Conservation (phyloP, 2,888 invertebrate species). For the Cataglyphis rosenhaueri region DNA sequence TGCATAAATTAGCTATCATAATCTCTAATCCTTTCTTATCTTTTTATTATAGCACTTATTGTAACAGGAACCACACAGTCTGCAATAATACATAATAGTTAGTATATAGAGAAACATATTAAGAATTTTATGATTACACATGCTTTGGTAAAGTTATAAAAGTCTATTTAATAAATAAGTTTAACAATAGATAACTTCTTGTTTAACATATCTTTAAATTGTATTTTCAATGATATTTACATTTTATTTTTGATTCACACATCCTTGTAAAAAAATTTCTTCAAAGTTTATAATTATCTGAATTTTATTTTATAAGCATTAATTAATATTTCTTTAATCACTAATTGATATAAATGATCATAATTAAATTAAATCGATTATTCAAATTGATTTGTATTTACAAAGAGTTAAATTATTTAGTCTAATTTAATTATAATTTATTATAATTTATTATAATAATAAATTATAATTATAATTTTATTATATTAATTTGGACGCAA, state of each 20-base stretch:
- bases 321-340: background rate
- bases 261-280: background rate
- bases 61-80: constrained; percentile 9
- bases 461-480: background rate
- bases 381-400: background rate
- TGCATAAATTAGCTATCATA: background rate
- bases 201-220: background rate
- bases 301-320: background rate
- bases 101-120: background rate
- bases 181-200: background rate
- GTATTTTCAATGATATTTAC: background rate
- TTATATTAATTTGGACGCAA: background rate
- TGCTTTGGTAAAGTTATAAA: constrained; percentile 22
- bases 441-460: no score
- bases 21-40: constrained; percentile 8
- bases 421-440: background rate
- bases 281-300: background rate
- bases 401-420: background rate
- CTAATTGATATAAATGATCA: background rate
- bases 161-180: constrained; percentile 18
- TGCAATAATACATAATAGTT: background rate
- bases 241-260: constrained; percentile 9
- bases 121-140: background rate
- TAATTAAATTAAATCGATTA: constrained; percentile 21
- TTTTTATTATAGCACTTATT: constrained; percentile 1